Conservation (phyloP, 2,797 vertebrate species). For the Eupleurogrammus muticus region DNA sequence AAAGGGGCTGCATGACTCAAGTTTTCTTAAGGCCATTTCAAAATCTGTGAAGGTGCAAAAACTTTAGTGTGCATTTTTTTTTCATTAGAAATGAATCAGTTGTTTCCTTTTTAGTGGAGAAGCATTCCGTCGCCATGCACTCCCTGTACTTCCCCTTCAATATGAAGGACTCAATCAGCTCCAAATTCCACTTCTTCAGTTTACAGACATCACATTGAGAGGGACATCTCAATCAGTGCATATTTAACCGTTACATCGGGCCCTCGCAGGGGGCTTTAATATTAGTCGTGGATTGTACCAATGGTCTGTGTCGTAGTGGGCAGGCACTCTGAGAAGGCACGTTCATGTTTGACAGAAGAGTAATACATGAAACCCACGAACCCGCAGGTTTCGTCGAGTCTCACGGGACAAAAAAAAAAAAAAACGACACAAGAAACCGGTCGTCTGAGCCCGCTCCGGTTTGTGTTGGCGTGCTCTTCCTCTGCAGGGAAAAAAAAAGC, state of each 20-base stretch:
- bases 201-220: conserved; percentile 48
- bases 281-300: conserved; percentile 10
- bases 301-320: conserved; percentile 46
- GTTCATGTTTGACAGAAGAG: conserved; percentile 32
- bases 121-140: conserved; percentile 29
- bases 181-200: conserved; percentile 29
- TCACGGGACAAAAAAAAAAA: conserved; percentile 12
- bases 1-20: conserved; percentile 48
- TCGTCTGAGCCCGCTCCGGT: conserved; percentile 41
- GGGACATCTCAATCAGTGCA: conserved; percentile 62
- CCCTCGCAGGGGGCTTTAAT: conserved; percentile 3
- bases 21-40: conserved; percentile 23
- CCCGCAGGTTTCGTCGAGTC: conserved; percentile 20
- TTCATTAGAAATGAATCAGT: conserved; percentile 50
- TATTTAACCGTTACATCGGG: conserved; percentile 16
- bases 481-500: conserved; percentile 14
- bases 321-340: conserved; percentile 64
- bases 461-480: conserved; percentile 24
- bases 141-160: conserved; percentile 70
- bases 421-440: conserved; percentile 19
- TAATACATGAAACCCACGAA: conserved; percentile 19
- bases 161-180: conserved; percentile 72
- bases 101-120: conserved; percentile 38
- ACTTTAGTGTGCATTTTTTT: conserved; percentile 54
- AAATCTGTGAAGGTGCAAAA: conserved; percentile 47